Base-by-base conservation (phyloP, 2,113 vertebrate genomes). In the Mirounga angustirostris region DNA sequence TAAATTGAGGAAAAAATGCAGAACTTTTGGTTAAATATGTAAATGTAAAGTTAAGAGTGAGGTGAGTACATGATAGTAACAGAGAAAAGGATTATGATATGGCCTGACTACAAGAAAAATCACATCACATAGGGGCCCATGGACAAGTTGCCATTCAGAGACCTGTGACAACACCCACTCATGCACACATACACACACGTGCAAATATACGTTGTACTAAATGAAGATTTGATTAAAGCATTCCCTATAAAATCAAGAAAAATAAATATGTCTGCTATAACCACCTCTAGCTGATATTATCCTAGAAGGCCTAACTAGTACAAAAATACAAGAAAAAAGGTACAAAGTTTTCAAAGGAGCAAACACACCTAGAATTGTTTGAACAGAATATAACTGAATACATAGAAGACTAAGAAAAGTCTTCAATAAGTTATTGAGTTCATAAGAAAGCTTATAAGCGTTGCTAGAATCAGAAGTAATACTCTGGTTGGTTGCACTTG, bases 211-310 rank as follows among this genome's bases (percentile, higher is more conserved):
- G 6, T 89, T 83, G 65, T 83, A 76, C 28, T 73, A 94, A 83
- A 61, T 59, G 16, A 95, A 89, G 7, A 36, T 28, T 36, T 71
- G 43, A 91, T 90, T 59, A 95, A 79, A 63, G 3, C 4, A 91
- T 36, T 97, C 81, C 11, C 26, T 85, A 91, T 85, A 84, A 94
- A 76, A 52, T 79, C 22, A 88, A 93, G 11, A 58, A 88, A 91
- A 91, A 67, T 33, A 90, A 93, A 81, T 93, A 65, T 59, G 2
- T 15, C 15, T 83, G 1, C 15, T 76, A 46, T 59, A 78, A 84
- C 2, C 14, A 63, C 46, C 85, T 91, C 18, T 91, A 86, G 43
- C 19, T 9, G 85, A 58, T 43, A 59, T 61, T 79, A 93, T 69
- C 21, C 1, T n/a, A 67, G 24, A 95, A 80, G 28, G 14, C 63